Conservation (phyloP, 2,113 vertebrate genomes). For the Hemiscyllium ocellatum region DNA sequence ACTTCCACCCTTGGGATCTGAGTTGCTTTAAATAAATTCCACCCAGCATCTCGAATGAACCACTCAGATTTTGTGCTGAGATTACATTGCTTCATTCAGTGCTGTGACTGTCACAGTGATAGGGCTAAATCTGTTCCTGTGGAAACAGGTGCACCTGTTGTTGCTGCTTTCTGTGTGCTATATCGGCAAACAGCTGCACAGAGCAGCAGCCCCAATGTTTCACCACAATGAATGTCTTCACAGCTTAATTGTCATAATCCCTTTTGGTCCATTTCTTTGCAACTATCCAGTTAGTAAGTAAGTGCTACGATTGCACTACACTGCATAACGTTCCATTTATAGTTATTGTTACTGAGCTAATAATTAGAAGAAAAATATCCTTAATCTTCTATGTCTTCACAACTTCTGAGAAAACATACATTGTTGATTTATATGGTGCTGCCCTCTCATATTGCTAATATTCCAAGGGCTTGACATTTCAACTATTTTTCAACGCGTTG, state of each 20-base stretch:
- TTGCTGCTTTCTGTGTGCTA: background rate
- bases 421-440: background rate
- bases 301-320: background rate
- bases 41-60: background rate
- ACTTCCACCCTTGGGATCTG: background rate
- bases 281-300: background rate
- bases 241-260: background rate
- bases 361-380: background rate
- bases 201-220: background rate
- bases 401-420: background rate
- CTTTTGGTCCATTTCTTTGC: background rate
- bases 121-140: constrained; percentile 2
- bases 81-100: background rate
- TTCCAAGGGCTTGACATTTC: background rate
- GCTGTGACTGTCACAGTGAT: background rate
- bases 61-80: background rate
- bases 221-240: background rate
- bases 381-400: background rate
- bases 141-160: constrained; percentile 7
- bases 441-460: background rate
- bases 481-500: background rate
- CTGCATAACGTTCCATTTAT: background rate
- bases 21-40: background rate
- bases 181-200: background rate
- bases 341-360: background rate